Conservation (phyloP, 2,797 vertebrate species). For the Dicrostonyx torquatus region DNA sequence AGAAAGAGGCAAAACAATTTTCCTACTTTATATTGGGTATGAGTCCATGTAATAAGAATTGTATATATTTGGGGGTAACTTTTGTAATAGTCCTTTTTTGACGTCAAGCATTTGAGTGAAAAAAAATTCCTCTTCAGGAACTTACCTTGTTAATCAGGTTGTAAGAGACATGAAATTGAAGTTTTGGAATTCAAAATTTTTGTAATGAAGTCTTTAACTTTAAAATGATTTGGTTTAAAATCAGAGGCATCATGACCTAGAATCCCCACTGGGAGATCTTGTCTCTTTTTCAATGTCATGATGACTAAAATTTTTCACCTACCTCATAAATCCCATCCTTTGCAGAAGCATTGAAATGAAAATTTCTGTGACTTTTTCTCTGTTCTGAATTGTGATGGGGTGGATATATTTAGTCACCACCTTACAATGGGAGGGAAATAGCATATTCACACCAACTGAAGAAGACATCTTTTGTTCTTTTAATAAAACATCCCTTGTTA, state of each 20-base stretch:
- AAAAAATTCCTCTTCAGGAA: neutral
- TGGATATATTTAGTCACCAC: slow-evolving; percentile 69
- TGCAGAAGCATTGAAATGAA: slow-evolving; percentile 50
- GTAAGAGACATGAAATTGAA: slow-evolving; percentile 64
- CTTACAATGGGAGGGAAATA: slow-evolving; percentile 63
- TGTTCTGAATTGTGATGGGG: slow-evolving; percentile 44
- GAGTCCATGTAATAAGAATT: neutral
- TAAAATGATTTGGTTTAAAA: slow-evolving; percentile 69
- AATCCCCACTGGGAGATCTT: slow-evolving; percentile 62
- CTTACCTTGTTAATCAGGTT: neutral
- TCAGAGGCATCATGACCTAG: slow-evolving; percentile 34
- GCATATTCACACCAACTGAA: slow-evolving; percentile 58
- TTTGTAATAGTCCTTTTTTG: neutral
- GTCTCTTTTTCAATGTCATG: slow-evolving; percentile 64
- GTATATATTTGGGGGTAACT: neutral
- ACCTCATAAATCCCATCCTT: slow-evolving; percentile 28
- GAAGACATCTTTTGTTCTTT: slow-evolving; percentile 69
- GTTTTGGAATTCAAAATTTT: slow-evolving; percentile 17
- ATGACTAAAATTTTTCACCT: slow-evolving; percentile 55
- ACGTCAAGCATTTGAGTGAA: neutral
- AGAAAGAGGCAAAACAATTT: neutral
- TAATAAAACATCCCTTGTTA: slow-evolving; percentile 6
- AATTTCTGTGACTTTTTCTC: slow-evolving; percentile 44
- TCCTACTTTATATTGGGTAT: neutral
- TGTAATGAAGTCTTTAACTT: slow-evolving; percentile 66